phyloP scores from a whole-genome alignment of 2,888 invertebrate genomes.

The Synergus japonicus region DNA sequence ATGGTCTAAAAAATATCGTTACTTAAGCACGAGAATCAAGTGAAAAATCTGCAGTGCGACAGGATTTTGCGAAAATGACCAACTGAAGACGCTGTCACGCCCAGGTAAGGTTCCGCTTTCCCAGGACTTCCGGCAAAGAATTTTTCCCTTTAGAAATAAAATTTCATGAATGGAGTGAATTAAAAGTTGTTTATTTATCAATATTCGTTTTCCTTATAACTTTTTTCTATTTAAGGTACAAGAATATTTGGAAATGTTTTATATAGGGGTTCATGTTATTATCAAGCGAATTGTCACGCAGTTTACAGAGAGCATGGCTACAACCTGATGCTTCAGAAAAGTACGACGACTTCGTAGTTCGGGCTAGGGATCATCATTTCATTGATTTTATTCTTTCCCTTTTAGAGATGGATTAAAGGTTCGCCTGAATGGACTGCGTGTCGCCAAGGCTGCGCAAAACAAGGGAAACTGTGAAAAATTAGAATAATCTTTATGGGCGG shows the following conservation, averaged over 20 bases:
- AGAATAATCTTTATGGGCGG: neutral
- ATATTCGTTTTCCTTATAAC: neutral
- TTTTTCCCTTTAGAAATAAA: neutral
- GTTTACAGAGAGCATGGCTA: conserved; percentile 53
- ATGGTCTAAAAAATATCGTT: conserved; percentile 47
- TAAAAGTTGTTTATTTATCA: neutral
- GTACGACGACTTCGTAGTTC: conserved; percentile 36
- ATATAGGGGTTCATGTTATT: conserved; percentile 1
- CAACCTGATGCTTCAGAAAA: conserved; percentile 69
- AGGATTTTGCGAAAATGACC: conserved; percentile 44
- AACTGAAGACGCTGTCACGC: conserved; percentile 49
- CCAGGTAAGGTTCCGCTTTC: conserved; percentile 50
- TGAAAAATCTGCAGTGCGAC: conserved; percentile 28
- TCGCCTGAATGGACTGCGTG: neutral
- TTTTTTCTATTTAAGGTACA: neutral
- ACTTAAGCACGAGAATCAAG: conserved; percentile 29
- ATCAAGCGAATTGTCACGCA: neutral
- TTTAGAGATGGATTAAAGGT: neutral
- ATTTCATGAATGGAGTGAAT: neutral
- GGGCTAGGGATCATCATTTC: neutral
- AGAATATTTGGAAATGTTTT: neutral
- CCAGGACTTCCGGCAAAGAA: neutral
- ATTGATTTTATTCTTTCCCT: neutral
- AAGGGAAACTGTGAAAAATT: neutral
- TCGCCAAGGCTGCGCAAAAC: neutral